phyloP scores from a whole-genome alignment of 2,797 vertebrate genomes.

The Acanthis flammea region DNA sequence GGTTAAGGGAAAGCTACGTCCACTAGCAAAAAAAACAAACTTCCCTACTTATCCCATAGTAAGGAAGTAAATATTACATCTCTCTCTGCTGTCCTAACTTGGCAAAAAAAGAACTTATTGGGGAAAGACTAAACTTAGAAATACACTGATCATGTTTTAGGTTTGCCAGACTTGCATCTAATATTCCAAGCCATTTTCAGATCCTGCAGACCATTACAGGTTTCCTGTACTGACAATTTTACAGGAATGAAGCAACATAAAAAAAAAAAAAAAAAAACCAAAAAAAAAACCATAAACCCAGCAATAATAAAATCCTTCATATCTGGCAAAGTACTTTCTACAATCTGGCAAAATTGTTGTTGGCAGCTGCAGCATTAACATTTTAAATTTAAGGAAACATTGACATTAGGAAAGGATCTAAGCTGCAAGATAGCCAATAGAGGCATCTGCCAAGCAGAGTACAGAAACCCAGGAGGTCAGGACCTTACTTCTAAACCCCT shows the following conservation, averaged over 20 bases:
- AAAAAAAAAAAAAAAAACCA: not conserved
- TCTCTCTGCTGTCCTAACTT: not conserved
- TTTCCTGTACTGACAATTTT: not conserved
- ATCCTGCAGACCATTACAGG: not conserved
- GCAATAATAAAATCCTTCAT: not conserved
- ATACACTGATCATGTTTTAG: not conserved
- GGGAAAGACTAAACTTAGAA: not conserved
- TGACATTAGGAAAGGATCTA: constrained; percentile 2
- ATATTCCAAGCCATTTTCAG: not conserved
- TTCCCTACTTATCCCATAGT: not conserved
- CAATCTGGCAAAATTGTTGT: not conserved
- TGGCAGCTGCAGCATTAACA: constrained; percentile 7
- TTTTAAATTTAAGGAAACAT: constrained; percentile 48
- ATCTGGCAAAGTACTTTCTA: not conserved
- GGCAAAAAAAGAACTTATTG: not conserved
- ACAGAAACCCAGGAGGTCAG: not conserved
- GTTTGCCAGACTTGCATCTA: not conserved
- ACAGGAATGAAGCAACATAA: not conserved
- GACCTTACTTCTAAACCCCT: constrained; percentile 42
- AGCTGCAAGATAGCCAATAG: constrained; percentile 9
- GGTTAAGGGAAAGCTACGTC: not conserved
- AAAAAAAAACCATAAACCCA: too few relatives aligned
- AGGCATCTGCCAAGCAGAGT: constrained; percentile 38
- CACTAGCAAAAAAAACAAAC: not conserved
- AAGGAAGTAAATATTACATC: not conserved